Base-by-base conservation (phyloP, 2,888 invertebrate species). In the Drosophila percnosoma region DNA sequence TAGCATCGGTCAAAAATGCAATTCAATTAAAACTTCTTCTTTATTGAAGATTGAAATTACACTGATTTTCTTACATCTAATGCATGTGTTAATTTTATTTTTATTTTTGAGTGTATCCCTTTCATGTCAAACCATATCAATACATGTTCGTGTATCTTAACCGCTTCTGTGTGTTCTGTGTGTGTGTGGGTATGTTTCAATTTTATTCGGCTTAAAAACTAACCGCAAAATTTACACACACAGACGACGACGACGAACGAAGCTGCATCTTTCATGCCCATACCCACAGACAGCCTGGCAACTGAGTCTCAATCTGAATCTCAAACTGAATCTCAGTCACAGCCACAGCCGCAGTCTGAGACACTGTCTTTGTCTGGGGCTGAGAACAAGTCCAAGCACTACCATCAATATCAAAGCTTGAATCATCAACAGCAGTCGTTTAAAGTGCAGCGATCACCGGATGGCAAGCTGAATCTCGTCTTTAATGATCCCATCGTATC, bases 401-500 rank as follows among this genome's bases (percentile, higher is more conserved):
- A 87, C 72, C 79, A 75, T 76, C 91, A 78, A 70, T 82, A 79
- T 86, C 80, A 77, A 79, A 88, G 85, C 68, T 69, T 87, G 75
- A 87, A 64, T 66, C 83, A 87, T 69, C 78, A 83, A 66, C 83
- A 82, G 62, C 91, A 91, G 72, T 74, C 89, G 70, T 92, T 93
- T 77, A 93, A 92, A 91, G 92, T 92, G 79, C 92, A 92, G 84
- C 87, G 93, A 81, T 87, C 89, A 68, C 91, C 91, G 69, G 91
- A 92, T 75, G 92, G 92, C 78, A 92, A 91, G 87, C 90, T 92
- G 71, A 91, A 90, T 86, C 80, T 91, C 48, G 90, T 92, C 80
- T 91, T 91, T 91, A 92, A 92, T 81, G 87, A 92, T 83, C 87
- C 85, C 36, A 72, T 87, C 68, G 82, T 89, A 74, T 88, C 90